phyloP scores from a whole-genome alignment of 1,140 invertebrate species.

The Orius insidiosus region DNA sequence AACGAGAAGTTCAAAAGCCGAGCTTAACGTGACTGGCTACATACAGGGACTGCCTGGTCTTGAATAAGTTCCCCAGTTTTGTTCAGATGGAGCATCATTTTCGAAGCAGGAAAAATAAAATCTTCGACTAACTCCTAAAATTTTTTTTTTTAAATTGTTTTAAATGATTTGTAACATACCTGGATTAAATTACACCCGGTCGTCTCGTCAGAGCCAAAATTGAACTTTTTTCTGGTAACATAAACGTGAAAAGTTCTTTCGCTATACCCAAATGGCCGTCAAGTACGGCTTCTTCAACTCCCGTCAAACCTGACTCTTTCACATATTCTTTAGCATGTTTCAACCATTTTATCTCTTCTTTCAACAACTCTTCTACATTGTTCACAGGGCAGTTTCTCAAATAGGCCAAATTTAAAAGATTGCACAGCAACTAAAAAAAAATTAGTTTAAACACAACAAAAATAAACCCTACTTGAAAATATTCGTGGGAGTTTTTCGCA shows the following conservation, averaged over 20 bases:
- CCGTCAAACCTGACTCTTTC: conserved; percentile 40
- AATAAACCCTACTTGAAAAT: conserved; percentile 40
- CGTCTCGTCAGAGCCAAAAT: conserved; percentile 56
- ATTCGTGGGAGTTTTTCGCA: conserved; percentile 64
- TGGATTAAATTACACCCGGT: conserved; percentile 47
- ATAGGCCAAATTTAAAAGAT: conserved; percentile 56
- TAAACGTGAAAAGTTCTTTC: conserved; percentile 72
- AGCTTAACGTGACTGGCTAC: conserved; percentile 71
- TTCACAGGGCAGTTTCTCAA: conserved; percentile 45
- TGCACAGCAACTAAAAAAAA: conserved; percentile 48
- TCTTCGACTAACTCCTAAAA: conserved; percentile 75
- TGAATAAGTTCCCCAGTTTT: conserved; percentile 41
- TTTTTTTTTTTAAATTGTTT: conserved; percentile 9
- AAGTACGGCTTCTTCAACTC: conserved; percentile 61
- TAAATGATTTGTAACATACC: conserved; percentile 30
- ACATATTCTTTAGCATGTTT: conserved; percentile 50
- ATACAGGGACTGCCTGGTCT: conserved; percentile 69
- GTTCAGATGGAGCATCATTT: conserved; percentile 66
- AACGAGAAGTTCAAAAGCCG: conserved; percentile 82
- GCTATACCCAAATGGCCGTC: conserved; percentile 83
- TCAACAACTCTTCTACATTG: conserved; percentile 48
- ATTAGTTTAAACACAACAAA: conserved; percentile 5
- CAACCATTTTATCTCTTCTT: conserved; percentile 66
- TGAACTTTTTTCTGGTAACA: conserved; percentile 65
- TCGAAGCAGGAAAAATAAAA: conserved; percentile 90